A percentile compares a stretch with the other conserved stretches of the same genome.
These are phyloP conservation scores for Myathropa florea DNA, from an alignment of 2,888 invertebrate genomes.

Conservation along the genomic window DNA sequence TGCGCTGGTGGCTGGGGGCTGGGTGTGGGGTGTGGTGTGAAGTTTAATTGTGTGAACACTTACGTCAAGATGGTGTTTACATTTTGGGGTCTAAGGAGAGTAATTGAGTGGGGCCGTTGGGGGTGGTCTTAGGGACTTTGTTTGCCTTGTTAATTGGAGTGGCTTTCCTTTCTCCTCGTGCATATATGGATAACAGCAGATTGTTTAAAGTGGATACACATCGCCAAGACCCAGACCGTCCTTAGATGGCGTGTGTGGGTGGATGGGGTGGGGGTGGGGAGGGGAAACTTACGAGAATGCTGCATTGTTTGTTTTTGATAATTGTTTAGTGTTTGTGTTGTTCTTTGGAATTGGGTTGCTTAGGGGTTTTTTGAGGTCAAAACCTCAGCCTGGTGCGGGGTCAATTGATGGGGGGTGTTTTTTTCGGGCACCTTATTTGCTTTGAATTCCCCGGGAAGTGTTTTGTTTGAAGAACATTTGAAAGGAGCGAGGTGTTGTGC, in stretches of 20 bases:
- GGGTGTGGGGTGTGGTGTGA: slow-evolving; percentile 15
- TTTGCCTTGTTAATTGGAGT: slow-evolving; percentile 69
- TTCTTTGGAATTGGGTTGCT: slow-evolving; percentile 5
- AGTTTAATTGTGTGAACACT: slow-evolving; percentile 69
- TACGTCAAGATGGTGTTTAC: slow-evolving; percentile 70
- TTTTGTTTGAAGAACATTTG: background rate
- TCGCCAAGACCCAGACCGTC: background rate
- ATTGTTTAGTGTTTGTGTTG: slow-evolving; percentile 51
- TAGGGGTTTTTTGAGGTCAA: background rate
- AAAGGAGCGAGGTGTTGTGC: background rate
- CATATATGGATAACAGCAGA: slow-evolving; percentile 18
- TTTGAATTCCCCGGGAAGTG: background rate
- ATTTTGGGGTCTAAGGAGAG: slow-evolving; percentile 60
- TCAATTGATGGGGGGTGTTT: background rate
- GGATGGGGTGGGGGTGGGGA: background rate
- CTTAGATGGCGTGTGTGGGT: background rate
- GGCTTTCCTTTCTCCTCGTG: slow-evolving; percentile 14
- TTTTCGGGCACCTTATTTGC: background rate
- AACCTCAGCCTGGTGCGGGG: background rate
- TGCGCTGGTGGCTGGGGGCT: background rate
- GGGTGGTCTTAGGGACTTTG: slow-evolving; percentile 53
- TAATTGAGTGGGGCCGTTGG: slow-evolving; percentile 40
- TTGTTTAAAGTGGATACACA: background rate
- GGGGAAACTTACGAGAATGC: background rate
- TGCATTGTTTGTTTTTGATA: slow-evolving; percentile 57